phyloP scores from a whole-genome alignment of 2,113 vertebrate species.

The Tor tambroides region DNA sequence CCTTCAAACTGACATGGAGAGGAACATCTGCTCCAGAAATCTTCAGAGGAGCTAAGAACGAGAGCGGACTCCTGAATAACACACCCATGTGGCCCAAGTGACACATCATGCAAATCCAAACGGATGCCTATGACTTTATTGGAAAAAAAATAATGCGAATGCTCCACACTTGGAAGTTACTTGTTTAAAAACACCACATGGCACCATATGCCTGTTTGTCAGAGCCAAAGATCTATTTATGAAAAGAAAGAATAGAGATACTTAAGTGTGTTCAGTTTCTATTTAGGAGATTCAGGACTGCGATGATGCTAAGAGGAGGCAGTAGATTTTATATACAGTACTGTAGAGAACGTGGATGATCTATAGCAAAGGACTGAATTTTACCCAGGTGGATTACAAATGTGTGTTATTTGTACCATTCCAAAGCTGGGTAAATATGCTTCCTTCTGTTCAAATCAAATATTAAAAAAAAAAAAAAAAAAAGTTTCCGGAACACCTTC shows the following conservation, averaged over 20 bases:
- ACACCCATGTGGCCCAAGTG: constrained; percentile 65
- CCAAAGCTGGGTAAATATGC: background rate
- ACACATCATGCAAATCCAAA: constrained; percentile 71
- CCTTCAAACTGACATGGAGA: constrained; percentile 60
- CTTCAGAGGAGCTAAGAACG: constrained; percentile 58
- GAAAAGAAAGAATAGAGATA: constrained; percentile 55
- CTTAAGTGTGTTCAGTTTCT: constrained; percentile 52
- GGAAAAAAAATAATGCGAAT: constrained; percentile 65
- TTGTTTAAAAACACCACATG: constrained; percentile 71
- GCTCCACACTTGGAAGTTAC: constrained; percentile 67
- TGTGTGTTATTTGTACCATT: background rate
- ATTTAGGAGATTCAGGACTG: constrained; percentile 56
- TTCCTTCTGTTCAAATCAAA: background rate
- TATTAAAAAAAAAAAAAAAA: too few species aligned
- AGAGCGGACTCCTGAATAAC: constrained; percentile 52
- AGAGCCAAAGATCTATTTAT: constrained; percentile 61
- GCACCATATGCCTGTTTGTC: constrained; percentile 69
- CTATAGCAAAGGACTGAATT: background rate
- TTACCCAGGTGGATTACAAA: background rate
- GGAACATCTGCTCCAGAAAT: constrained; percentile 67
- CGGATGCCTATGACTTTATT: constrained; percentile 65
- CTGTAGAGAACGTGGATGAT: background rate
- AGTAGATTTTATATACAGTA: background rate
- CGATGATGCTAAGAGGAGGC: background rate
- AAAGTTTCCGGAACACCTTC: background rate